Evolutionary conservation across 1,140 invertebrate species (phyloP), one percentile per base, ranked within the genome.

Genomic region (Macrostomum lignano): DNA sequence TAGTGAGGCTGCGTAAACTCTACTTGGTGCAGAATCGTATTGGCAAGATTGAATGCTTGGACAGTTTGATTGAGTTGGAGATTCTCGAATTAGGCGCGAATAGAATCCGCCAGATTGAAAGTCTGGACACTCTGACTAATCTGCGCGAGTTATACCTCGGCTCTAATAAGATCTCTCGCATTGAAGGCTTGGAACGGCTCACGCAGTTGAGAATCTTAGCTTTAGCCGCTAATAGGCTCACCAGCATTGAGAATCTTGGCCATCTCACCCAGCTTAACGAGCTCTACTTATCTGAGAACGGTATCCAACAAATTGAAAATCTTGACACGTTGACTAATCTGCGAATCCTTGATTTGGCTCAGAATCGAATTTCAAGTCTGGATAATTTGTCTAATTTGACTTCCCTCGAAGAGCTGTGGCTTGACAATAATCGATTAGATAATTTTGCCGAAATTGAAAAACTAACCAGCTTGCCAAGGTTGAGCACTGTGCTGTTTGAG

Each of bases 61-160:
- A 67, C 23, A 67, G 73, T 51, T 56, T 91, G 15, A 64, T 63
- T 3, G 69, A 74, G 33, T 60, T 96, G 7, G 70, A 70, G 24
- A 63, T 78, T 49, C 52, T 98, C 13, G 88, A 96, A 58, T 55
- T 98, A 21, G 88, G 88, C 1, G 78, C 88, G 42, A 96, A 94
- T 56, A 74, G 71, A 56, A 74, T 93, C 41, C 40, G 54, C 52
- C 40, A 40, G 11, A 45, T 59, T 31, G 51, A 56, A 35, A 46
- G 53, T 24, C 40, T 59, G 20, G 38, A 42, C 3, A 37, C 44
- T 2, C 36, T 60, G 19, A 42, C 38, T 1, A 50, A 48, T 31
- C 38, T 60, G 15, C 42, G 43, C 2, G 46, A 46, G 21, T 38
- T 60, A n/a, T 59, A 71, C 54, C 54, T 96, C 29, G 84, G 86